A percentile compares a stretch with the other conserved stretches of the same genome.
Evolutionary conservation across 1,140 invertebrate genomes (phyloP).

Genomic region (Drosophila ohnishii): DNA sequence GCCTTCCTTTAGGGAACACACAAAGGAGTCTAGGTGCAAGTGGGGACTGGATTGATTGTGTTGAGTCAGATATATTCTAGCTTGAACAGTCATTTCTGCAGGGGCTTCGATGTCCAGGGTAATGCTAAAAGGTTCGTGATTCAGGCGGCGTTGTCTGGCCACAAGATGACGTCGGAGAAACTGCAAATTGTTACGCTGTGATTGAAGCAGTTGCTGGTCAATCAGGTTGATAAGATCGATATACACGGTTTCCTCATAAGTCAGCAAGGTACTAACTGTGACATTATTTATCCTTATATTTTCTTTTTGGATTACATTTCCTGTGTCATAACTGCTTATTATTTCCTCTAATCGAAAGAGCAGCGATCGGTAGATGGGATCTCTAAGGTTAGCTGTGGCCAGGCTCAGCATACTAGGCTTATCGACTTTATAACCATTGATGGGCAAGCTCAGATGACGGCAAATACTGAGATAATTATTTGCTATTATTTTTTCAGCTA

Average conservation of each 20-base stretch:
- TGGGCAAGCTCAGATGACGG: slow-evolving; percentile 29
- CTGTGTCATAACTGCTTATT: slow-evolving; percentile 6
- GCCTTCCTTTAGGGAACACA: slow-evolving; percentile 68
- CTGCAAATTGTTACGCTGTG: slow-evolving; percentile 64
- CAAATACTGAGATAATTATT: slow-evolving; percentile 39
- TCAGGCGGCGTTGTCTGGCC: slow-evolving; percentile 85
- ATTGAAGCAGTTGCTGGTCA: slow-evolving; percentile 66
- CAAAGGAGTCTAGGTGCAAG: slow-evolving; percentile 77
- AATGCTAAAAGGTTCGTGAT: slow-evolving; percentile 83
- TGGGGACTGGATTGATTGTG: slow-evolving; percentile 29
- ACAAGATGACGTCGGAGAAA: slow-evolving; percentile 59
- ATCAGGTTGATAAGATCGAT: slow-evolving; percentile 65
- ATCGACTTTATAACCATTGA: slow-evolving; percentile 35
- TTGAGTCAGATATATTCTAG: slow-evolving; percentile 45
- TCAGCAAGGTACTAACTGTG: slow-evolving; percentile 30
- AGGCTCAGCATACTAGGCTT: slow-evolving; percentile 46
- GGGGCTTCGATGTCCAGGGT: slow-evolving; percentile 17
- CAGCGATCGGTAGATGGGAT: slow-evolving; percentile 61
- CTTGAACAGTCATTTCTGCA: slow-evolving; percentile 72
- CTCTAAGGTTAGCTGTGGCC: slow-evolving; percentile 54
- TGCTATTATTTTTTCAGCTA: slow-evolving; percentile 25
- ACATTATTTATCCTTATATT: not conserved
- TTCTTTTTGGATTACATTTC: not conserved
- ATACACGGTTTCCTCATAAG: slow-evolving; percentile 46
- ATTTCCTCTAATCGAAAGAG: slow-evolving; percentile 31